A percentile compares a stretch with the other conserved stretches of the same genome.
Evolutionary conservation across 2,797 vertebrate genomes (phyloP).

Genomic region (Trematomus bernacchii): DNA sequence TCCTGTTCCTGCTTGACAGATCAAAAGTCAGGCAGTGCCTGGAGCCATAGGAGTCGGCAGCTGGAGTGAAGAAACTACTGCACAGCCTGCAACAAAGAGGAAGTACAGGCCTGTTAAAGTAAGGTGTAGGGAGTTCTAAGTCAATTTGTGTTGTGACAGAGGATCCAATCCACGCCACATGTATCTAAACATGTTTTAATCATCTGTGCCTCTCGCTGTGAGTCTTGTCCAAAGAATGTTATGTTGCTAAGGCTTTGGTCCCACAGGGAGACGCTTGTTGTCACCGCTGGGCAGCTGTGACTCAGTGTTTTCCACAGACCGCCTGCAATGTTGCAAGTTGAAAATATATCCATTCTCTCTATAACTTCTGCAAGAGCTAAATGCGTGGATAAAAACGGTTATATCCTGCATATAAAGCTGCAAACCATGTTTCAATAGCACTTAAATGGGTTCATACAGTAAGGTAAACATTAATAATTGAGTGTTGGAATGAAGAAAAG

Average conservation of each 20-base stretch:
- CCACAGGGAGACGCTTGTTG: constrained; percentile 58
- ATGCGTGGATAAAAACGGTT: not conserved
- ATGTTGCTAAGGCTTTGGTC: constrained; percentile 67
- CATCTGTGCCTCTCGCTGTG: constrained; percentile 31
- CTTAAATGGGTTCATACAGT: not conserved
- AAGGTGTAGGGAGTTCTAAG: not conserved
- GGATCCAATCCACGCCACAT: constrained; percentile 17
- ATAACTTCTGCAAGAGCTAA: constrained; percentile 2
- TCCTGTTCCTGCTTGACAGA: constrained; percentile 24
- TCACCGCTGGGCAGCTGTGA: constrained; percentile 63
- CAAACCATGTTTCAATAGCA: too few relatives aligned
- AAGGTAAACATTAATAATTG: constrained; percentile 19
- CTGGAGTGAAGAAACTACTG: constrained; percentile 11
- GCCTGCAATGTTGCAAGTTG: constrained; percentile 46
- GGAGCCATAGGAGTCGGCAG: constrained; percentile 30
- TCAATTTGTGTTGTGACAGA: constrained; percentile 35
- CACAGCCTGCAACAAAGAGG: constrained; percentile 40
- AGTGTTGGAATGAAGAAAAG: constrained; percentile 70
- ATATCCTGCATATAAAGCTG: too few relatives aligned
- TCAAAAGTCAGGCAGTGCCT: constrained; percentile 35
- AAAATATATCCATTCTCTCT: constrained; percentile 44
- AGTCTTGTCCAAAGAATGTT: constrained; percentile 44
- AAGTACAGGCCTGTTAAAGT: constrained; percentile 31
- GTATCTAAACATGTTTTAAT: constrained; percentile 47
- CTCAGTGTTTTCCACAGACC: constrained; percentile 65